Percentiles rank a stretch among this genome's conserved stretches.
Evolutionary conservation across 1,140 invertebrate species (phyloP).

Genomic region (Semibalanus balanoides): DNA sequence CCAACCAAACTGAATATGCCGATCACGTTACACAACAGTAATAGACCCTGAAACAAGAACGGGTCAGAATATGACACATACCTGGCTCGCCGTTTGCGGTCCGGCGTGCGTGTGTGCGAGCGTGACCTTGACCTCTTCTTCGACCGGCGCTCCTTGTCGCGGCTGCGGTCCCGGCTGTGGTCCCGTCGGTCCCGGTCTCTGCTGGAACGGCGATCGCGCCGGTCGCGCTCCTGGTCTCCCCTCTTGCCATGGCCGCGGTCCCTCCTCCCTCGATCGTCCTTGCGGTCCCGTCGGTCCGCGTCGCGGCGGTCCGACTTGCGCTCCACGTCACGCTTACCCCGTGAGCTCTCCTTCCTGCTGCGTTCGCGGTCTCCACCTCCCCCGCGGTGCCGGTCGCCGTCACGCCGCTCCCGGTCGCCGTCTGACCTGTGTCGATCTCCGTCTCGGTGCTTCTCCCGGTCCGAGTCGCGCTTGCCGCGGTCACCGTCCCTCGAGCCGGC

Average conservation of each 20-base stretch:
- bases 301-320: neutral
- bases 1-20: too few relatives aligned
- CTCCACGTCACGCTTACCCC: neutral
- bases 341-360: neutral
- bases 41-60: too few relatives aligned
- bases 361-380: neutral
- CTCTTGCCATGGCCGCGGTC: neutral
- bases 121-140: slow-evolving; percentile 8
- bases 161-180: slow-evolving; percentile 18
- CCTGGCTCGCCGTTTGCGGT: neutral
- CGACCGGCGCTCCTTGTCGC: slow-evolving; percentile 1
- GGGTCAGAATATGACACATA: neutral
- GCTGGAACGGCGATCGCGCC: neutral
- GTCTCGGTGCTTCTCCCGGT: neutral
- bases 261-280: too few relatives aligned
- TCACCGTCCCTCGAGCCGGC: neutral
- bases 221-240: neutral
- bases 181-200: slow-evolving; percentile 7
- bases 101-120: neutral
- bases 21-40: too few relatives aligned
- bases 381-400: neutral
- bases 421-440: neutral
- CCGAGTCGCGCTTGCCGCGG: neutral
- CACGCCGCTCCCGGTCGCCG: neutral
- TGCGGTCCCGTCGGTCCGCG: neutral